phyloP scores from a whole-genome alignment of 1,140 invertebrate species.

The Meloidogyne floridensis region DNA sequence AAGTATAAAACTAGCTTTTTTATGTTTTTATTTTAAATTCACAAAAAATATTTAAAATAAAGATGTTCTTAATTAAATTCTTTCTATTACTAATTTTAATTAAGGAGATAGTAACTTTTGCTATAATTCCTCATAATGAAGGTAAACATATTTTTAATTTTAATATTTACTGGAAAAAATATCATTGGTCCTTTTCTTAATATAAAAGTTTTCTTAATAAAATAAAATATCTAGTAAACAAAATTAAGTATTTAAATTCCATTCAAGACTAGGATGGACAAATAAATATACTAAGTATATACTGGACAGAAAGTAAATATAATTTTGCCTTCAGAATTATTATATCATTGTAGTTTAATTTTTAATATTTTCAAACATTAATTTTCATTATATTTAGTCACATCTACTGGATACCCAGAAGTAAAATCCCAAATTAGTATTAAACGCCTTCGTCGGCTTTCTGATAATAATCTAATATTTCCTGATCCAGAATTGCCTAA shows the following conservation, averaged over 20 bases:
- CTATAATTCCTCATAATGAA: constrained; percentile 1
- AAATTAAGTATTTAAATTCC: too few species aligned
- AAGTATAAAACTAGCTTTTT: neutral
- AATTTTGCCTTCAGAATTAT: too few species aligned
- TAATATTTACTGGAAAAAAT: too few species aligned
- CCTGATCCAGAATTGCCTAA: neutral
- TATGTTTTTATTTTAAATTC: neutral
- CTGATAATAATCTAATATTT: neutral
- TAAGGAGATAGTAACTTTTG: neutral
- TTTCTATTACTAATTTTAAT: neutral
- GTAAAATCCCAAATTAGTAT: neutral
- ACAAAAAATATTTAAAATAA: neutral
- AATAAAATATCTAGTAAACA: too few species aligned
- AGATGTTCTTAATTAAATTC: neutral
- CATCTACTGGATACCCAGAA: neutral
- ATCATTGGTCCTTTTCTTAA: too few species aligned
- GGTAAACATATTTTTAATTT: neutral
- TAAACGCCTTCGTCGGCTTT: neutral
- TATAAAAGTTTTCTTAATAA: too few species aligned
- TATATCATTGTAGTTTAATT: too few species aligned
- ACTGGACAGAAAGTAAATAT: too few species aligned
- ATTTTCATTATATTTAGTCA: neutral
- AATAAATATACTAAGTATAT: too few species aligned
- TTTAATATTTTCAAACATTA: neutral
- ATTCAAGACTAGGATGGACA: too few species aligned